Evolutionary conservation across 2,888 invertebrate genomes (phyloP).

Genomic region (Dolichomitus sp.): DNA sequence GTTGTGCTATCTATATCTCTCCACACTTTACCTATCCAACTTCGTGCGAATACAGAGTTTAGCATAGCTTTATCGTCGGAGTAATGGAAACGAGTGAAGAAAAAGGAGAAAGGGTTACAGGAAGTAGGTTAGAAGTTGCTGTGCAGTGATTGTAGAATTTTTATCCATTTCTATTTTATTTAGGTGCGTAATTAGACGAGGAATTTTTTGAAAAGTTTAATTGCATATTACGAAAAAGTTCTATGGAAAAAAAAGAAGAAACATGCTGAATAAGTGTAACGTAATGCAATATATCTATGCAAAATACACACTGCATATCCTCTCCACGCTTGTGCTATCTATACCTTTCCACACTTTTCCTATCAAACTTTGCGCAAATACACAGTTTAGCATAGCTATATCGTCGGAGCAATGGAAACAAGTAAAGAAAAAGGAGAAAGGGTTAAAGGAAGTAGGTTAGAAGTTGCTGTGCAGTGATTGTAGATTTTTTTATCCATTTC

Average conservation of each 20-base stretch:
- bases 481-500: constrained; percentile 11
- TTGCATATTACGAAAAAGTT: background rate
- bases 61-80: constrained; percentile 65
- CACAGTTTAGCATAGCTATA: constrained; percentile 67
- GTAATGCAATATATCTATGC: constrained; percentile 12
- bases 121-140: background rate
- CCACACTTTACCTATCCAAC: constrained; percentile 46
- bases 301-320: background rate
- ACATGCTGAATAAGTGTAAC: background rate
- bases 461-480: background rate
- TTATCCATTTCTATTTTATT: background rate
- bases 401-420: constrained; percentile 54
- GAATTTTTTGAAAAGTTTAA: background rate
- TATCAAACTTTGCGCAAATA: constrained; percentile 56
- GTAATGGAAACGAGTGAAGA: constrained; percentile 33
- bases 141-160: constrained; percentile 2
- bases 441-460: background rate
- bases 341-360: constrained; percentile 47
- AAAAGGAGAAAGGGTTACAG: background rate
- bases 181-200: background rate
- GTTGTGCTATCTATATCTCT: constrained; percentile 6
- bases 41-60: constrained; percentile 66
- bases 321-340: constrained; percentile 18
- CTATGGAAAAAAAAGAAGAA: background rate
- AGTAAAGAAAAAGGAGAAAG: constrained; percentile 4